phyloP scores from a whole-genome alignment of 37 sponge, comb jelly and placozoan genomes.

The Beroe ovata region DNA sequence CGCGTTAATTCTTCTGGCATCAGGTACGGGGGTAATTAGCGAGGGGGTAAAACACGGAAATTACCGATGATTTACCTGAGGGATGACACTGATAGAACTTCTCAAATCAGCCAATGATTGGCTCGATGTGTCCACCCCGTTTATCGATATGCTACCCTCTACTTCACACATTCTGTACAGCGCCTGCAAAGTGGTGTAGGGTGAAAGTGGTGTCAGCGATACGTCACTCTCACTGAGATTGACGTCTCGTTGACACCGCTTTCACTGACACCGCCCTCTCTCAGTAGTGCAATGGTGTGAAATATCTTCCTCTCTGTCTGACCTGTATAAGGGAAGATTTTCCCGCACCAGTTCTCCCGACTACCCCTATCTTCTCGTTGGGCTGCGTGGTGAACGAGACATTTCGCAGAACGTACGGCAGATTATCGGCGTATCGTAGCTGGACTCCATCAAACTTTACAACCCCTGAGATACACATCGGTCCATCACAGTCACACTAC shows the following conservation, averaged over 20 bases:
- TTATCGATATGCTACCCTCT: background rate
- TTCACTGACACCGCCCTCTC: too few relatives aligned
- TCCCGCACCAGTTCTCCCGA: conserved; percentile 56
- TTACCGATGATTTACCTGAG: conserved; percentile 35
- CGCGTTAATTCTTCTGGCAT: too few relatives aligned
- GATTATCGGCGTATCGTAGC: conserved; percentile 10
- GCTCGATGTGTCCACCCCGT: conserved; percentile 35
- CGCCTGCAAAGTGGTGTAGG: background rate
- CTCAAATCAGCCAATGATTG: conserved; percentile 11
- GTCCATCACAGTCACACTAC: too few relatives aligned
- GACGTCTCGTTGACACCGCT: too few relatives aligned
- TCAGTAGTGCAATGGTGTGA: too few relatives aligned
- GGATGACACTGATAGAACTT: conserved; percentile 42
- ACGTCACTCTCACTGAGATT: too few relatives aligned
- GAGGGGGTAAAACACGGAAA: too few relatives aligned
- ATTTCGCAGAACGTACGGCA: conserved; percentile 1
- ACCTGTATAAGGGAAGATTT: conserved; percentile 40
- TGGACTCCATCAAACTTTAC: conserved; percentile 15
- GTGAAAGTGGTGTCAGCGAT: too few relatives aligned
- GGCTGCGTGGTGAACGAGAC: conserved; percentile 15
- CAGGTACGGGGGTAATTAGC: too few relatives aligned
- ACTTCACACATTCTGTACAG: conserved; percentile 52
- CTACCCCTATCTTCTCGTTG: conserved; percentile 43
- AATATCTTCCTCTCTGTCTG: too few relatives aligned
- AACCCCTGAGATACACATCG: background rate